A percentile compares a stretch with the other conserved stretches of the same genome.
Evolutionary conservation across 2,888 invertebrate genomes (phyloP).

Genomic region (Stenolophus ochropezus): DNA sequence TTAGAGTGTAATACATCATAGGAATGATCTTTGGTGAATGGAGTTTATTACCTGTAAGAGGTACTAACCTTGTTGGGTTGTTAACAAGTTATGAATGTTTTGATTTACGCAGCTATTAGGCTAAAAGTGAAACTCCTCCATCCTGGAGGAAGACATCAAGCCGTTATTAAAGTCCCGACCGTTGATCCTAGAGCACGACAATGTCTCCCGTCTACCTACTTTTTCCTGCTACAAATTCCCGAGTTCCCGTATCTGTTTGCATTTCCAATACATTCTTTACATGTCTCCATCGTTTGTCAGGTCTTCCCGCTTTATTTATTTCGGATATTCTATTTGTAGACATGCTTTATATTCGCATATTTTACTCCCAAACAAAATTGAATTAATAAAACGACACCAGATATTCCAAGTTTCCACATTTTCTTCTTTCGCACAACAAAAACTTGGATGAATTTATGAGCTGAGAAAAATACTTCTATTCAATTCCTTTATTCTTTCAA

Average conservation of each 20-base stretch:
- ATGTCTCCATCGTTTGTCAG: slow-evolving; percentile 21
- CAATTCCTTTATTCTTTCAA: too few species aligned
- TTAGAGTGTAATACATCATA: too few species aligned
- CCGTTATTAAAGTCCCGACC: slow-evolving; percentile 13
- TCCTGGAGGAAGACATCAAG: not conserved
- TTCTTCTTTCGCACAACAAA: not conserved
- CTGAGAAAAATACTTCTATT: too few species aligned
- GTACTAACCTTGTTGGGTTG: too few species aligned
- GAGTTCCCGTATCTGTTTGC: slow-evolving; percentile 10
- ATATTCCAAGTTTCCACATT: not conserved
- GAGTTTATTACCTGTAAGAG: not conserved
- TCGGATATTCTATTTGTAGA: slow-evolving; percentile 3
- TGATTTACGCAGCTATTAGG: not conserved
- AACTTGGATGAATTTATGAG: not conserved
- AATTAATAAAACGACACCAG: not conserved
- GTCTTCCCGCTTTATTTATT: slow-evolving; percentile 18
- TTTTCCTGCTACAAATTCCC: slow-evolving; percentile 10
- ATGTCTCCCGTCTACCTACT: not conserved
- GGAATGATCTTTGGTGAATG: too few species aligned
- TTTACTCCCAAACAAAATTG: not conserved
- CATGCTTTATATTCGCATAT: not conserved
- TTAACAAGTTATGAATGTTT: not conserved
- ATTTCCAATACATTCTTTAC: slow-evolving; percentile 36
- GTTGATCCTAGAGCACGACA: slow-evolving; percentile 7
- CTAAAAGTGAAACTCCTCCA: slow-evolving; percentile 19